Evolutionary conservation across 2,888 invertebrate genomes (phyloP).

Genomic region (Erebia ligea): DNA sequence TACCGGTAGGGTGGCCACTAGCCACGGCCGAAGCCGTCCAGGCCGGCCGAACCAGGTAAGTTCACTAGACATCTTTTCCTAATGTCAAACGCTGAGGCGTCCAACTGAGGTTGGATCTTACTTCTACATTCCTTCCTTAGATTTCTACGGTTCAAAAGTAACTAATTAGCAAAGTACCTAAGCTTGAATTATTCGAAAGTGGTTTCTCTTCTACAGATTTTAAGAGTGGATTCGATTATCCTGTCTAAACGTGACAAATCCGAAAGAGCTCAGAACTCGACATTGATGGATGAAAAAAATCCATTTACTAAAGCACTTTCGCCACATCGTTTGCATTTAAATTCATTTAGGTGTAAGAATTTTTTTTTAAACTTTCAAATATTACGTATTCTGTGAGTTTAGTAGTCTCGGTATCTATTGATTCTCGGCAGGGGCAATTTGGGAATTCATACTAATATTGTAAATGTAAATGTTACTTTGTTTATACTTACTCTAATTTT

Average conservation of each 20-base stretch:
- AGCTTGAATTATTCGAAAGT: neutral
- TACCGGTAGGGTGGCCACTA: too few species aligned
- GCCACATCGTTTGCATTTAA: constrained; percentile 19
- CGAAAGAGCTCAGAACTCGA: constrained; percentile 1
- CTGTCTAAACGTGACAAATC: constrained; percentile 22
- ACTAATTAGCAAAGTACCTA: neutral
- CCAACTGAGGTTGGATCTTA: too few species aligned
- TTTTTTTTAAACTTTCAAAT: too few species aligned
- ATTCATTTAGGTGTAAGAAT: constrained; percentile 1
- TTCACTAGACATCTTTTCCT: too few species aligned
- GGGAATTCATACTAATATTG: too few species aligned
- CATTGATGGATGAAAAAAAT: constrained; percentile 24
- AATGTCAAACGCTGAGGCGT: too few species aligned
- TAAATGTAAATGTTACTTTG: neutral
- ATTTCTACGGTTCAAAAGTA: constrained; percentile 4
- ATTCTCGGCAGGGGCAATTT: too few species aligned
- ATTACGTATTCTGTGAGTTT: neutral
- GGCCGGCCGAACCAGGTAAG: too few species aligned
- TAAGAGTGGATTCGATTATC: neutral
- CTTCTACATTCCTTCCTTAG: neutral
- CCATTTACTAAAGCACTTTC: constrained; percentile 17
- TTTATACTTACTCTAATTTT: too few species aligned
- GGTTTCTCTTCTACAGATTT: neutral
- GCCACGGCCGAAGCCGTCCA: too few species aligned
- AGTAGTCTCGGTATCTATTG: neutral